A percentile compares a stretch with the other conserved stretches of the same genome.
Evolutionary conservation across 2,888 invertebrate genomes (phyloP).

Genomic region (Campopleginae sp.): DNA sequence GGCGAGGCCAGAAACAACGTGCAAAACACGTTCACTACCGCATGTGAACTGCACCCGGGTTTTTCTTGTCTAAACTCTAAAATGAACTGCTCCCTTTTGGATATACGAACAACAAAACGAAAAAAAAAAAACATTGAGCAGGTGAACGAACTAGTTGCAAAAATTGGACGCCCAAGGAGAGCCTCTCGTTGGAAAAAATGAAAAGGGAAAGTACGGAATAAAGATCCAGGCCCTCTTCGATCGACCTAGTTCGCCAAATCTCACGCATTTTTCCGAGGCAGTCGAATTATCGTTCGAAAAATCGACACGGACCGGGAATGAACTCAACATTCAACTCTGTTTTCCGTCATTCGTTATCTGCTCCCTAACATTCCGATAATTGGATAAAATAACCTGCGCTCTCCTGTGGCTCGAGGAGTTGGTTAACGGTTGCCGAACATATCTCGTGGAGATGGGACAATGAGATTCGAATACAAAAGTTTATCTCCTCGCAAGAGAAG

Average conservation of each 20-base stretch:
- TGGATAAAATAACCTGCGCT: not conserved
- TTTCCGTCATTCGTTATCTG: not conserved
- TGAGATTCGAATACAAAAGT: not conserved
- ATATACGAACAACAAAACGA: not conserved
- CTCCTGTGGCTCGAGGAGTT: not conserved
- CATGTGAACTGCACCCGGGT: slow-evolving; percentile 31
- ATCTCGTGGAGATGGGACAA: not conserved
- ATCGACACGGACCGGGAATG: not conserved
- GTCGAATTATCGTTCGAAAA: not conserved
- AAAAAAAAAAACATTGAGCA: not conserved
- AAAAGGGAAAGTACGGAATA: not conserved
- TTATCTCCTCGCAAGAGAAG: not conserved
- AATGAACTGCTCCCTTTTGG: slow-evolving; percentile 6
- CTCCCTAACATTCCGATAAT: slow-evolving; percentile 12
- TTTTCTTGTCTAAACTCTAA: slow-evolving; percentile 48
- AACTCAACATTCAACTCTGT: not conserved
- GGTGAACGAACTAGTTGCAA: not conserved
- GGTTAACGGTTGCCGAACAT: slow-evolving; percentile 6
- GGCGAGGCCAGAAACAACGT: slow-evolving; percentile 62
- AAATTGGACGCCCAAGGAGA: not conserved
- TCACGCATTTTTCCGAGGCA: not conserved
- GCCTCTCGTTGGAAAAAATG: not conserved
- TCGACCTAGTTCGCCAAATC: not conserved
- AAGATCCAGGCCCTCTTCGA: not conserved
- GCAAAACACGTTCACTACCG: slow-evolving; percentile 59